phyloP scores from a whole-genome alignment of 2,113 vertebrate genomes.

The Lampris incognitus region DNA sequence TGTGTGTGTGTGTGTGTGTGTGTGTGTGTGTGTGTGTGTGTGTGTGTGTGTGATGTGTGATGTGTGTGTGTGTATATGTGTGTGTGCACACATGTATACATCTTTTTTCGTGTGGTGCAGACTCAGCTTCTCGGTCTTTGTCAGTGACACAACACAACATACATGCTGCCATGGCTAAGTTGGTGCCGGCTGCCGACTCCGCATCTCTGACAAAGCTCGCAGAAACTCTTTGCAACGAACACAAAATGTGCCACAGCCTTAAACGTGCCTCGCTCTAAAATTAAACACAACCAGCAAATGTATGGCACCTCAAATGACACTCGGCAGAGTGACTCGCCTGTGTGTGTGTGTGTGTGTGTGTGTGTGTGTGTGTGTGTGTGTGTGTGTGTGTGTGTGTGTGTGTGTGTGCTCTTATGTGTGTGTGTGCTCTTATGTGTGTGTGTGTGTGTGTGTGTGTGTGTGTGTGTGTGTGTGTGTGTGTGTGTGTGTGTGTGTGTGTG shows the following conservation, averaged over 20 bases:
- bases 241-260: constrained; percentile 51
- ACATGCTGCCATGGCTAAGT: constrained; percentile 28
- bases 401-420: constrained; percentile 35
- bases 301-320: constrained; percentile 31
- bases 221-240: constrained; percentile 42
- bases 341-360: constrained; percentile 14
- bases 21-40: neutral
- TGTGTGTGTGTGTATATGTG: too few relatives aligned
- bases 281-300: constrained; percentile 48
- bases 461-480: constrained; percentile 29
- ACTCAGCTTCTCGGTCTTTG: constrained; percentile 37
- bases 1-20: constrained; percentile 4
- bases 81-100: too few relatives aligned
- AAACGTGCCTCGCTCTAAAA: constrained; percentile 46
- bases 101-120: too few relatives aligned
- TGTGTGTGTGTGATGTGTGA: too few relatives aligned
- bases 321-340: neutral
- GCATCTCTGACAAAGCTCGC: constrained; percentile 43
- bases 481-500: constrained; percentile 11
- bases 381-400: constrained; percentile 30
- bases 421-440: neutral
- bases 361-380: too few relatives aligned
- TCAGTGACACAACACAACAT: constrained; percentile 49
- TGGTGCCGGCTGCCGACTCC: constrained; percentile 50
- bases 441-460: constrained; percentile 53